Base-by-base conservation (phyloP, 2,888 invertebrate species). In the Mystacides longicornis region DNA sequence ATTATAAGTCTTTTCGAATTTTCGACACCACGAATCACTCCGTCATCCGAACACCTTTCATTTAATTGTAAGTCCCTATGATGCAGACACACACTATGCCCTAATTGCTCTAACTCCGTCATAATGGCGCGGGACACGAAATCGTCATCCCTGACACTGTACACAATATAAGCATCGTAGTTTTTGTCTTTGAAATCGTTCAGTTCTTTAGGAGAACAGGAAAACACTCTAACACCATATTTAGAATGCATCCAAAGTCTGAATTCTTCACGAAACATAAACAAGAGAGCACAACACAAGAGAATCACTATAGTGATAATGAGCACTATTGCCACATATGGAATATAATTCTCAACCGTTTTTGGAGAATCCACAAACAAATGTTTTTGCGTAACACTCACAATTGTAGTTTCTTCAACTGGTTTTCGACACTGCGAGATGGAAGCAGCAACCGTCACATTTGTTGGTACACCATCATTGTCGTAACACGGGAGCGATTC, bases 121-220 rank as follows among this genome's bases (percentile, higher is more conserved):
- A 74, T 89, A 66, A 77, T 85, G 71, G 76, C 85, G 71, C 73
- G 82, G 69, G 70, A 86, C 77, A 81, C 81, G 66, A 78, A 85
- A 78, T 76, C 86, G 71, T 78, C 88, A 79, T 92, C 91, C 64
- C 86, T 81, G 63, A 84, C 83, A 70, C 88, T 87, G 76, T 93
- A 93, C 60, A 90, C 85, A 68, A 93, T 82, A 74, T 93, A 93
- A 57, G 90, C 91, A 70, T 93, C 93, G 72, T 88, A 92, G 9
- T 88, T 78, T 65, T 87, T 83, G 67, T 86, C 85, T 71, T 77
- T 77, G 65, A 74, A 75, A 64, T 77, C 77, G 64, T 79, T 78
- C 69, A 78, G 73, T 60, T 77, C 76, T 64, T 75, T 73, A 46
- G 78, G 71, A 58, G 74, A 73, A 58, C 81, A 81, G 69, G 82